Evolutionary conservation across 2,888 invertebrate species (phyloP).

Genomic region (Macrosiphum euphorbiae): DNA sequence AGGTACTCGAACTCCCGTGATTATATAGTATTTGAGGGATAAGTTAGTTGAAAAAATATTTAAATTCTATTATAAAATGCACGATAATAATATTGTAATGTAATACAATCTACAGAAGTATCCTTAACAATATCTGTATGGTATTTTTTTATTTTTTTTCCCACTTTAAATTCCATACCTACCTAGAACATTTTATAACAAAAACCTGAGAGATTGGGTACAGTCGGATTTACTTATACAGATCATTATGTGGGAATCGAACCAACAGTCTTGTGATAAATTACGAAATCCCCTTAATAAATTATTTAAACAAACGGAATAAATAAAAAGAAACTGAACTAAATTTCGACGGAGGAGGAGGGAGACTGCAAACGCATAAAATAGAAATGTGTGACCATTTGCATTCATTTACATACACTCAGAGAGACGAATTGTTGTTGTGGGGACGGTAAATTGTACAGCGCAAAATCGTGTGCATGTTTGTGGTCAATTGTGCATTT

Average conservation of each 20-base stretch:
- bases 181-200: not conserved
- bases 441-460: not conserved
- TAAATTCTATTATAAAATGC: not conserved
- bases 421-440: constrained; percentile 15
- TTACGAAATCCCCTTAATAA: constrained; percentile 13
- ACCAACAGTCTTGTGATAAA: constrained; percentile 21
- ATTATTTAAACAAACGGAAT: constrained; percentile 28
- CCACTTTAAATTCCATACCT: not conserved
- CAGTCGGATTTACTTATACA: not conserved
- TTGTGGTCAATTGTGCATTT: constrained; percentile 31
- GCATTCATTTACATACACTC: constrained; percentile 51
- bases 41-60: not conserved
- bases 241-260: constrained; percentile 23
- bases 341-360: constrained; percentile 4
- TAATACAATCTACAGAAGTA: not conserved
- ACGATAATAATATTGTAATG: not conserved
- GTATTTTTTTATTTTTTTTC: not conserved
- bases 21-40: not conserved
- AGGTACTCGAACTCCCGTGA: not conserved
- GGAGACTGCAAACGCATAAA: not conserved
- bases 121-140: not conserved
- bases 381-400: constrained; percentile 52
- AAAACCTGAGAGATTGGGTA: not conserved
- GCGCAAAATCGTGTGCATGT: constrained; percentile 40
- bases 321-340: constrained; percentile 31